These are phyloP conservation scores for Xestoiulus laeticollis DNA, from an alignment of 2,888 invertebrate genomes.

Conservation along the genomic window DNA sequence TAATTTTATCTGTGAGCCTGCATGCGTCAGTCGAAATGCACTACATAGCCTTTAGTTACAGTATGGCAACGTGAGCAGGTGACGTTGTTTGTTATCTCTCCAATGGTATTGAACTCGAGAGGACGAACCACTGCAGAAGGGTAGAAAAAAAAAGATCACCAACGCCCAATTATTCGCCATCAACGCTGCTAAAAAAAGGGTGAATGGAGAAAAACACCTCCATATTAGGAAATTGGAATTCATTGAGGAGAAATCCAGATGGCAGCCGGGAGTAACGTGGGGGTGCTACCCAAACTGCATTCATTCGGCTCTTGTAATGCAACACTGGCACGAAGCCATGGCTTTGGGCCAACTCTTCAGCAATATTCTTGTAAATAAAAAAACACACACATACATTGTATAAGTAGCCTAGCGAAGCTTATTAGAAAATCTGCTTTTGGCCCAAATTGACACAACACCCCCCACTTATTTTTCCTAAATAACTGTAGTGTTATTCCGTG, in stretches of 20 bases:
- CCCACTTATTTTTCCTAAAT: neutral
- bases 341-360: neutral
- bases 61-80: neutral
- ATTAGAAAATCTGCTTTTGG: slow-evolving; percentile 16
- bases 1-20: neutral
- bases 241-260: slow-evolving; percentile 20
- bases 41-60: neutral
- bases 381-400: neutral
- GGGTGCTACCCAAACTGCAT: slow-evolving; percentile 6
- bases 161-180: slow-evolving; percentile 10
- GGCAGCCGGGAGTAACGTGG: neutral
- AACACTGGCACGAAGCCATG: neutral
- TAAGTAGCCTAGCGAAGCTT: slow-evolving; percentile 9
- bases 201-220: slow-evolving; percentile 3
- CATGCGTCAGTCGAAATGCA: neutral
- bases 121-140: slow-evolving; percentile 17
- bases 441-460: neutral
- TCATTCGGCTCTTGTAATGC: slow-evolving; percentile 1
- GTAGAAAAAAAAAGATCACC: neutral
- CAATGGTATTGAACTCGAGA: neutral
- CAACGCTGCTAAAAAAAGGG: neutral
- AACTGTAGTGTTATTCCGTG: neutral
- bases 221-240: slow-evolving; percentile 5
- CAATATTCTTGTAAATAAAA: neutral
- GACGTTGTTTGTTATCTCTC: neutral